Percentiles rank a stretch among this genome's conserved stretches.
phyloP scores from a whole-genome alignment of 2,888 invertebrate genomes.

The Aleiodes alternator region DNA sequence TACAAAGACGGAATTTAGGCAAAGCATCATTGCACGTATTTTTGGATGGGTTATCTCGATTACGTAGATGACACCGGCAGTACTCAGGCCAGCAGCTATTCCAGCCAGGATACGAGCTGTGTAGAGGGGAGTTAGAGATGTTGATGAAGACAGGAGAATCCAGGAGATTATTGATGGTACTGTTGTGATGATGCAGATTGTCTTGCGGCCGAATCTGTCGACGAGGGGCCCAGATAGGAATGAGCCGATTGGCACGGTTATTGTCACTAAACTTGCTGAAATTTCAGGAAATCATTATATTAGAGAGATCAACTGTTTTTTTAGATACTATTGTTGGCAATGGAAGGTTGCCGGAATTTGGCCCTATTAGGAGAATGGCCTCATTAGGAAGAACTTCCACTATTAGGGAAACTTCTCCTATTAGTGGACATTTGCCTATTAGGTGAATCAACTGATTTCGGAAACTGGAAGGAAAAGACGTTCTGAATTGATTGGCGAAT shows the following conservation, averaged over 20 bases:
- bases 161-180: constrained; percentile 77
- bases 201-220: constrained; percentile 78
- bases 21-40: constrained; percentile 77
- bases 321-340: too few species aligned
- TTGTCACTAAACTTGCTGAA: constrained; percentile 78
- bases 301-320: too few species aligned
- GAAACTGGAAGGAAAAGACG: too few species aligned
- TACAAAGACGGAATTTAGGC: constrained; percentile 79
- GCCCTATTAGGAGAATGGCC: too few species aligned
- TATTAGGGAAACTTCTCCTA: too few species aligned
- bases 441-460: too few species aligned
- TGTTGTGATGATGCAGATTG: constrained; percentile 74
- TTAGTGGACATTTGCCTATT: too few species aligned
- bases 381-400: too few species aligned
- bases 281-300: constrained; percentile 28
- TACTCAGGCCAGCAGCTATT: constrained; percentile 77
- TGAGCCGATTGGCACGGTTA: constrained; percentile 78
- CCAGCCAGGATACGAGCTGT: constrained; percentile 77
- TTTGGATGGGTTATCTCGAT: constrained; percentile 79
- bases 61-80: constrained; percentile 78
- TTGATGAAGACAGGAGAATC: constrained; percentile 75
- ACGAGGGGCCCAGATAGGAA: constrained; percentile 77
- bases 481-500: too few species aligned
- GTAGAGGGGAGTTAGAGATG: constrained; percentile 75
- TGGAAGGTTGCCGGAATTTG: too few species aligned